Conservation (phyloP, 2,888 invertebrate species). For the Sipha maydis region DNA sequence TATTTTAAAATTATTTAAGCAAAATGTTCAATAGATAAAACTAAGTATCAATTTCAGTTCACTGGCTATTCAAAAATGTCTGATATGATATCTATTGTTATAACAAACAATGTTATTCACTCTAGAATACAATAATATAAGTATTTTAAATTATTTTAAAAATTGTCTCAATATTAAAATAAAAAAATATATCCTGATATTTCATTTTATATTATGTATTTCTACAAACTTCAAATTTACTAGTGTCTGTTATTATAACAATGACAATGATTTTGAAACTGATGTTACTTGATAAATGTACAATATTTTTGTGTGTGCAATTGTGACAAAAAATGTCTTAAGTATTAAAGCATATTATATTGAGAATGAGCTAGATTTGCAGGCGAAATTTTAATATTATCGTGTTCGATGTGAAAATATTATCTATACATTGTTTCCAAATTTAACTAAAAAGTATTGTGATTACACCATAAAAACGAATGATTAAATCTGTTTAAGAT, state of each 20-base stretch:
- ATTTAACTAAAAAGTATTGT: background rate
- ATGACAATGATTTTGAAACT: background rate
- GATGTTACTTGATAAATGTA: background rate
- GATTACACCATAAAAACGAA: background rate
- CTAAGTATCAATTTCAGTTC: background rate
- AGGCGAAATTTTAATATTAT: background rate
- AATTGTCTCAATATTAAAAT: background rate
- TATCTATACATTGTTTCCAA: background rate
- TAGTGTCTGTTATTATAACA: background rate
- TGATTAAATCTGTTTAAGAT: background rate
- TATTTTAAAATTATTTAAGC: too few species aligned
- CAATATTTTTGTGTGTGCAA: background rate
- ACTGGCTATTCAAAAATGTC: background rate
- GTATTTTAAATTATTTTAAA: background rate
- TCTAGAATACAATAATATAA: background rate
- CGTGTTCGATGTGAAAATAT: background rate
- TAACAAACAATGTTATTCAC: background rate
- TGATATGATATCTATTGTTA: background rate
- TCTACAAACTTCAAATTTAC: background rate
- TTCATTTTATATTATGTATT: background rate
- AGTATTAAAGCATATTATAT: background rate
- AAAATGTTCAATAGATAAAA: background rate
- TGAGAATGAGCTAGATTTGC: background rate
- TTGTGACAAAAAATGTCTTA: background rate
- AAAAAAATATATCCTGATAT: background rate